Evolutionary conservation across 2,797 vertebrate genomes (phyloP).

Genomic region (Typhlichthys eigenmanni): DNA sequence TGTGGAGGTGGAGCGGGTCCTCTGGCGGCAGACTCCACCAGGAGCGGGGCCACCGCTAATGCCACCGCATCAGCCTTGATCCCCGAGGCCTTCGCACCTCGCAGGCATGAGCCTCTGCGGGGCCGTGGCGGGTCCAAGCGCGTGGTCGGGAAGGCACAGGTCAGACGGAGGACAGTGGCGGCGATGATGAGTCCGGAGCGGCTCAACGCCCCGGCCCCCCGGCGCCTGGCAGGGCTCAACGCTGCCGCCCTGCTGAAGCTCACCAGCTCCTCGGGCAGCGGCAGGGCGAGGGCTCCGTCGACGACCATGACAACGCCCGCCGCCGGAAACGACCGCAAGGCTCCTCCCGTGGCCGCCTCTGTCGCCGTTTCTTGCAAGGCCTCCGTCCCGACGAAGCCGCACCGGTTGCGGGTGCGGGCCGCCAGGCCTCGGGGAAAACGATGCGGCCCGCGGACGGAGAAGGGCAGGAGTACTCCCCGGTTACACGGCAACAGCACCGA

Average conservation of each 20-base stretch:
- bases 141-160: conserved; percentile 62
- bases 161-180: conserved; percentile 21
- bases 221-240: conserved; percentile 93
- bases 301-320: conserved; percentile 15
- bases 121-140: conserved; percentile 65
- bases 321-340: conserved; percentile 35
- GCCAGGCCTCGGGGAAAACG: too few species aligned
- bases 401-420: too few species aligned
- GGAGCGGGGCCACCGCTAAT: conserved; percentile 42
- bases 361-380: too few species aligned
- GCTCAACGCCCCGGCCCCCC: conserved; percentile 78
- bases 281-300: conserved; percentile 64
- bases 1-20: conserved; percentile 64
- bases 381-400: too few species aligned
- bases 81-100: conserved; percentile 40
- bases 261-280: conserved; percentile 80
- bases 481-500: conserved; percentile 42
- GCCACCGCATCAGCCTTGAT: conserved; percentile 39
- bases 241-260: conserved; percentile 93
- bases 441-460: conserved; percentile 40
- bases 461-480: conserved; percentile 28
- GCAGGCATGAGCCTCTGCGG: conserved; percentile 41
- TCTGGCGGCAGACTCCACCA: conserved; percentile 34
- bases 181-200: conserved; percentile 47
- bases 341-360: conserved; percentile 3